Conservation (phyloP, 2,113 vertebrate genomes). For the Numenius arquata region DNA sequence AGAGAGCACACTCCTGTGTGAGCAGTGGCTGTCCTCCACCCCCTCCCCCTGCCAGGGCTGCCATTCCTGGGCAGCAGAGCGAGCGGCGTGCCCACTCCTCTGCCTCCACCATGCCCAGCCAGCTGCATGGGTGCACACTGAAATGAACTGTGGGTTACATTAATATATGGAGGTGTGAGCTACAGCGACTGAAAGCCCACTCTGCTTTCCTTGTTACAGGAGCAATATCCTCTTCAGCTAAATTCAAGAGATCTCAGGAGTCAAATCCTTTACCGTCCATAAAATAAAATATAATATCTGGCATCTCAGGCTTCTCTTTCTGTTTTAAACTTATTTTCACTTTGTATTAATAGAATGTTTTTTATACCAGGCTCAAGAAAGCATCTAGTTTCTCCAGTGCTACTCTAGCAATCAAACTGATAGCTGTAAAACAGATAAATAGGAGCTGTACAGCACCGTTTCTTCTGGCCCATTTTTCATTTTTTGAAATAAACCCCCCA, state of each 20-base stretch:
- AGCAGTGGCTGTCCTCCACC: background rate
- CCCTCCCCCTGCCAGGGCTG: background rate
- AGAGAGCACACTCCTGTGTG: background rate
- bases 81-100: rapidly evolving
- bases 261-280: background rate
- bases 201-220: background rate
- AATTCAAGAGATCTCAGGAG: background rate
- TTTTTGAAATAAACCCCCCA: conserved; percentile 72
- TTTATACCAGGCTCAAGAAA: conserved; percentile 27
- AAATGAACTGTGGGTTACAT: background rate
- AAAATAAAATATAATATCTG: conserved; percentile 32
- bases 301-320: conserved; percentile 45
- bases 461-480: conserved; percentile 75
- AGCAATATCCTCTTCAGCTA: background rate
- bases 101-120: background rate
- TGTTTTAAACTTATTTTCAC: conserved; percentile 55
- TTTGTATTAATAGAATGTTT: conserved; percentile 51
- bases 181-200: background rate
- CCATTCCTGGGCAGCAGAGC: rapidly evolving
- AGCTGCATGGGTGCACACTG: background rate
- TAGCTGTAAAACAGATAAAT: conserved; percentile 77
- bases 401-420: conserved; percentile 66
- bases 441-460: conserved; percentile 52
- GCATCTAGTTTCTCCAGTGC: conserved; percentile 54
- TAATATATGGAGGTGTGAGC: rapidly evolving